Evolutionary conservation across 2,888 invertebrate genomes (phyloP), one percentile per base, ranked within the genome.

Genomic region (Cantharis rustica): DNA sequence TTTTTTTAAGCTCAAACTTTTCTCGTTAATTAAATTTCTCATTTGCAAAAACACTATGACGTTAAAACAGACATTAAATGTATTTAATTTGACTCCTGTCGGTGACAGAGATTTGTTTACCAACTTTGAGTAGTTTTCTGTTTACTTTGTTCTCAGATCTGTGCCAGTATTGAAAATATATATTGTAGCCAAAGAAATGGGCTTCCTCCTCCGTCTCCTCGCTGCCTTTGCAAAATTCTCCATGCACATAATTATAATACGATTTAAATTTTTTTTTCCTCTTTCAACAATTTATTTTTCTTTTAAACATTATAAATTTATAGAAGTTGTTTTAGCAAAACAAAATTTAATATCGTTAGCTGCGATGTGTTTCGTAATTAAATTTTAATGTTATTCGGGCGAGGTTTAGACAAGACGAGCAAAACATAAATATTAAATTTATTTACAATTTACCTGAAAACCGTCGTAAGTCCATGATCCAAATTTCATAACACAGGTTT

Each of bases 381-480:
- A 47, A 47, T 47, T 47, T 47, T 47, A 47, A 47, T 47, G 2
- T 47, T 47, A 47, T 47, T 47, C 47, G n/a, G n/a, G 7, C 5
- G 13, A 47, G 47, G n/a, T 47, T n/a, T 47, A 10, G 10, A 47
- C 47, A 47, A n/a, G n/a, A 47, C 47, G 47, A n/a, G 47, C 47
- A 47, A 47, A 47, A 47, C 47, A 47, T 47, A 13, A 47, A 47
- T 47, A 47, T 47, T 47, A 47, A 9, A 47, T 47, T 7, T 47
- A 47, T 47, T 47, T 47, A 47, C 47, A 47, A 47, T 47, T 86
- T 87, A 94, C 94, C 92, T 94, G 94, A 87, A 94, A 94, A 79
- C 95, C 95, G 87, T 95, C 95, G 88, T 95, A 95, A 27, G 95
- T 95, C 95, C 95, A 95, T 26, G 93, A 93, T 82, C 95, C 95